Evolutionary conservation across 2,113 vertebrate species (phyloP), one percentile per base, ranked within the genome.

Genomic region (Heloderma charlesbogerti): DNA sequence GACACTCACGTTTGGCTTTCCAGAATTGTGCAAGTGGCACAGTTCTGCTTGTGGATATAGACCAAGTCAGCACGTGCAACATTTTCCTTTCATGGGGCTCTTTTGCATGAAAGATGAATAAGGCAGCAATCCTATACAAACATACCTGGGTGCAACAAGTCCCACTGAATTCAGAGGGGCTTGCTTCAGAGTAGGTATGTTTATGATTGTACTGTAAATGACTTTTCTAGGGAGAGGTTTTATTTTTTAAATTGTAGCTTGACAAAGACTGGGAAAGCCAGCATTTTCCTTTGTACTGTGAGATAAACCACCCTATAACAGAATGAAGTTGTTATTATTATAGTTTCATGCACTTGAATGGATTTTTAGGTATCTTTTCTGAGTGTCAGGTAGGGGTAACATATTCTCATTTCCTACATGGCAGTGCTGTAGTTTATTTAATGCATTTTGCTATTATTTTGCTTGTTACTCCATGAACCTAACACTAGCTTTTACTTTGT

Each of bases 331-430:
- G 29, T 1, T 57, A 86, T n/a, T 9, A 57, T 83, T 89, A 13
- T 16, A 89, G 92, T 88, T 87, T 22, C 57, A 83, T 83, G 4
- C 54, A 27, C 87, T 91, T 82, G 5, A 89, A 86, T 12, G 78
- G 0, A 79, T 88, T n/a, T 93, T 86, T 31, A 48, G 45, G 34
- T 51, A 51, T 45, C 25, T 85, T 25, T 69, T 84, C 29, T 43
- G 25, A 67, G 16, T 69, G 83, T 29, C 45, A 51, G 5, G 22
- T 37, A 13, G 20, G 37, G 9, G 34, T 57, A 72, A 87, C 48
- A 54, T 85, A 85, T 85, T 45, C 31, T 27, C 45, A 51, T 88
- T 63, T 78, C 40, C 48, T 88, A 54, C 40, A 34, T 79, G 40
- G 45, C n/a, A 45, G 75, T 29, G 27, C 25, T 79, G 16, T 34